These are phyloP conservation scores for Ramphastos sulfuratus DNA, from an alignment of 2,113 vertebrate species.

Conservation along the genomic window DNA sequence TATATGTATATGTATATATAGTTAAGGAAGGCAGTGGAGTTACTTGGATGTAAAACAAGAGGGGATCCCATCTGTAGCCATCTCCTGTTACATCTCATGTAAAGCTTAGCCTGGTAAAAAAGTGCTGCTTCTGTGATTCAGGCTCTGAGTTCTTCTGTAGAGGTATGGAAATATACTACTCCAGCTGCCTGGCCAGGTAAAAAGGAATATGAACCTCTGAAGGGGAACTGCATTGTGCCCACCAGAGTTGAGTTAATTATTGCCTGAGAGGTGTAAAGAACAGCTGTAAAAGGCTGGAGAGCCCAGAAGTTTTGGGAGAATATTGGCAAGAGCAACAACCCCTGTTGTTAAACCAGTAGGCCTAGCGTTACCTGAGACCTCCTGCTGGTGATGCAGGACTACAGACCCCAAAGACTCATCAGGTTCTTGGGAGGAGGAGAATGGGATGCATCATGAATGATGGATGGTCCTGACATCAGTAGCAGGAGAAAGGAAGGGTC, in stretches of 20 bases:
- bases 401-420: neutral
- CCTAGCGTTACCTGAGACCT: rapidly evolving
- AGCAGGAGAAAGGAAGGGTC: neutral
- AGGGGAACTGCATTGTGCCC: neutral
- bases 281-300: neutral
- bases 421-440: neutral
- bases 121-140: neutral
- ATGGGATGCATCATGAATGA: too few relatives aligned
- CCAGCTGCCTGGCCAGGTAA: neutral
- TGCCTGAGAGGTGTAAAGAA: neutral
- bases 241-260: neutral
- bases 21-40: neutral
- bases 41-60: neutral
- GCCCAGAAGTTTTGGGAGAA: neutral
- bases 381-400: neutral
- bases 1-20: neutral
- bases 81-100: neutral
- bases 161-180: neutral
- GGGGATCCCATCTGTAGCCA: neutral
- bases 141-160: neutral
- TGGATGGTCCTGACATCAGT: neutral
- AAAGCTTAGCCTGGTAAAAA: neutral
- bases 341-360: neutral
- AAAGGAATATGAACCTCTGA: neutral
- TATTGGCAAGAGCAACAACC: neutral